Base-by-base conservation (phyloP, 2,888 invertebrate species). In the Hoplodrina ambigua region DNA sequence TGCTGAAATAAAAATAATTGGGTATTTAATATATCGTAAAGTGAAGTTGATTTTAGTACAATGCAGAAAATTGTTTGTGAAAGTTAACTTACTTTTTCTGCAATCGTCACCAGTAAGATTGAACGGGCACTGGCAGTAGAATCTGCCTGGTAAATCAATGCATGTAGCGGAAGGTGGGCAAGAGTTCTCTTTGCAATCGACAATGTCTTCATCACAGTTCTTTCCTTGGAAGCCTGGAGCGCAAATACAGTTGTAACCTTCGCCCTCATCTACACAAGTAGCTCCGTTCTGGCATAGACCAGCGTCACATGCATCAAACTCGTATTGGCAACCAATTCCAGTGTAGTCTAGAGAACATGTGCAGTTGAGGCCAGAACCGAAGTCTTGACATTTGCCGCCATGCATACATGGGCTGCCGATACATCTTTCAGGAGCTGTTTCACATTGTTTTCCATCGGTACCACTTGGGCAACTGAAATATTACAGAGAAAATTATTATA, bases 81-180 rank as follows among this genome's bases (percentile, higher is more conserved):
- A 20, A 46, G 30, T 53, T 19, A 46, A 63, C 97, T 96, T 96
- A 99, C 98, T 97, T 96, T 99, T 99, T 89, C 99, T 97, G 88
- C 99, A 99, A 88, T 99, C 98, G 89, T 99, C 99, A 62, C 99
- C 99, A 30, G 99, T 99, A 86, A 99, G 96, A 89, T 99, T 99
- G 92, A 99, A 99, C 11, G 99, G 99, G 96, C 99, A 99, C 91
- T 99, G 98, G 88, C 99, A 99, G 90, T 98, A 99, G 96, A 98
- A 99, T 86, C 97, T 97, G 83, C 98, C 98, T 55, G 98, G 98
- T 58, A 99, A 95, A 92, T 99, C 99, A 82, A 99, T 98, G 89
- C 99, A 99, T 4, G 97, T 98, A 0, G 99, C 98, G 15, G 99
- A 98, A 63, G 99, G 99, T 61, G 99, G 98, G 88, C 99, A 99